A percentile compares a stretch with the other conserved stretches of the same genome.
Conservation (phyloP, 2,888 invertebrate species). For the Thereva nobilitata region DNA sequence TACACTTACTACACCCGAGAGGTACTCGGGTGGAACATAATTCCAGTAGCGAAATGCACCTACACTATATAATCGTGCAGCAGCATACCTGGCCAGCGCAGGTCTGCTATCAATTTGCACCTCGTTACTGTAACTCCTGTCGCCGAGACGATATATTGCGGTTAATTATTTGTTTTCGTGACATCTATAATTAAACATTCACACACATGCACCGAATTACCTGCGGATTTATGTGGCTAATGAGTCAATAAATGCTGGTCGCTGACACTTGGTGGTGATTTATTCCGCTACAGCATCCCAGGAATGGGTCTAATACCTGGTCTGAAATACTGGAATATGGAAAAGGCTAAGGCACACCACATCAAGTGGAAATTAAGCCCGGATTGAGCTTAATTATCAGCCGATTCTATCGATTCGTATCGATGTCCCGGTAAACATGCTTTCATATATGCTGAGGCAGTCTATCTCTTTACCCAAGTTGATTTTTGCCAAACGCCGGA, state of each 20-base stretch:
- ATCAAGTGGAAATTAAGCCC: conserved; percentile 2
- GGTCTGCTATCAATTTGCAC: conserved; percentile 22
- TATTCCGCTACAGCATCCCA: conserved; percentile 41
- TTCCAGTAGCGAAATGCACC: conserved; percentile 27
- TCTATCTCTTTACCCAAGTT: conserved; percentile 9
- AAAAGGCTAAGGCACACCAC: conserved; percentile 7
- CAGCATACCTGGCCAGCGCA: conserved; percentile 15
- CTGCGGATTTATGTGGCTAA: conserved; percentile 45
- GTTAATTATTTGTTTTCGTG: conserved; percentile 48
- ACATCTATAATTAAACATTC: conserved; percentile 48
- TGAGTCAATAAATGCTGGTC: conserved; percentile 47
- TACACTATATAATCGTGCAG: conserved; percentile 6
- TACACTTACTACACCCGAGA: conserved; percentile 3
- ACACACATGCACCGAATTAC: conserved; percentile 42
- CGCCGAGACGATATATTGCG: conserved; percentile 44
- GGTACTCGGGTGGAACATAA: no score
- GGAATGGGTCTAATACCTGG: conserved; percentile 20
- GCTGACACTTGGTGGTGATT: conserved; percentile 46
- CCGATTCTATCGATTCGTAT: conserved; percentile 18
- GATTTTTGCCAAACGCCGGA: conserved; percentile 9
- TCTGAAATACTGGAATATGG: not conserved
- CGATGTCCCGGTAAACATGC: not conserved
- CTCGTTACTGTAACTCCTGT: conserved; percentile 38
- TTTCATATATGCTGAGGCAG: conserved; percentile 13
- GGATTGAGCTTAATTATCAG: conserved; percentile 31